Evolutionary conservation across 2,888 invertebrate species (phyloP).

Genomic region (Microplitis deprimator): DNA sequence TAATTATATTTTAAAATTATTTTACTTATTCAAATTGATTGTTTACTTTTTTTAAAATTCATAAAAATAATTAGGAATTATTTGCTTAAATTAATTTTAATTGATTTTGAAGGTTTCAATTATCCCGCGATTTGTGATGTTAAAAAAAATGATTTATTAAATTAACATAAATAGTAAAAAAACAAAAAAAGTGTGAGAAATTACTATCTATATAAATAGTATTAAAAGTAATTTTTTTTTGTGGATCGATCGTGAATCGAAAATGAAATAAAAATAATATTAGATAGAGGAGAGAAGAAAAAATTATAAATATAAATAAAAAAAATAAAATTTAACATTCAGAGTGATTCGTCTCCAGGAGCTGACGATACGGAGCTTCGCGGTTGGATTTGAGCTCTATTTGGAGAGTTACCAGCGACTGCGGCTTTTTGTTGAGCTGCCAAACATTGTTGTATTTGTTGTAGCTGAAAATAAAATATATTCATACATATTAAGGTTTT

Average conservation of each 20-base stretch:
- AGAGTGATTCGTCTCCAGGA: slow-evolving; percentile 66
- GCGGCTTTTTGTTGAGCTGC: slow-evolving; percentile 68
- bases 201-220: background rate
- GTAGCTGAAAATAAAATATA: slow-evolving; percentile 56
- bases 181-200: background rate
- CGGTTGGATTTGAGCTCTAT: slow-evolving; percentile 65
- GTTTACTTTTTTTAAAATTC: background rate
- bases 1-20: no score
- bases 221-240: slow-evolving; percentile 50
- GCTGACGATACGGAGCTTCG: slow-evolving; percentile 65
- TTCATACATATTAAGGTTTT: slow-evolving; percentile 19
- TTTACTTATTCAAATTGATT: background rate
- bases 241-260: slow-evolving; percentile 29
- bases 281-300: slow-evolving; percentile 46
- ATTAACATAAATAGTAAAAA: background rate
- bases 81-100: background rate
- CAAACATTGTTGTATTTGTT: slow-evolving; percentile 68
- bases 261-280: slow-evolving; percentile 40
- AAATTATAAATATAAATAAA: slow-evolving; percentile 48
- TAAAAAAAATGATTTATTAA: background rate
- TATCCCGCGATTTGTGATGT: background rate
- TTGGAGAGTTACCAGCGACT: slow-evolving; percentile 62
- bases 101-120: background rate
- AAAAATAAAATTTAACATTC: slow-evolving; percentile 53
- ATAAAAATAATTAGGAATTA: background rate